These are phyloP conservation scores for Takifugu ocellatus DNA, from an alignment of 2,797 vertebrate genomes.

Conservation along the genomic window DNA sequence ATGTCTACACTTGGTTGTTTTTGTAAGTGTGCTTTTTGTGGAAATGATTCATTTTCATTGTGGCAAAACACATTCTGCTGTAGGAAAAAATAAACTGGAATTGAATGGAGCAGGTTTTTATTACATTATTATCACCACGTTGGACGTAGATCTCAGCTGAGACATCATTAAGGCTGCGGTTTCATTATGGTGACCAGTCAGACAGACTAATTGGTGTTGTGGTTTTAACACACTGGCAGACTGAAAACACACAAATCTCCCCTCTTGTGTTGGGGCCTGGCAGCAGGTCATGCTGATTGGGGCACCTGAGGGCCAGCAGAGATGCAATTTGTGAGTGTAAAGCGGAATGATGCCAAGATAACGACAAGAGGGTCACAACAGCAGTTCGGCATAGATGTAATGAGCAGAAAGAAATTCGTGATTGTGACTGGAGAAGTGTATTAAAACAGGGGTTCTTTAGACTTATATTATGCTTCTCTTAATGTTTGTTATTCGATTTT, in stretches of 20 bases:
- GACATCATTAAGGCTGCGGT: conserved; percentile 25
- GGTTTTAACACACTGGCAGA: conserved; percentile 41
- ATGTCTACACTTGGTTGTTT: conserved; percentile 5
- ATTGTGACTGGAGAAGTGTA: conserved; percentile 12
- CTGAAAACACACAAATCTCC: conserved; percentile 25
- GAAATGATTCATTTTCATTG: no score
- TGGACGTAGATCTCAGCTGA: conserved; percentile 13
- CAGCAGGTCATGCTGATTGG: conserved; percentile 54
- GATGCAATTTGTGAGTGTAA: conserved; percentile 46
- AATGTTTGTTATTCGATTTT: neutral
- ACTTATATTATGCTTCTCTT: conserved; percentile 2
- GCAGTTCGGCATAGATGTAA: conserved; percentile 48
- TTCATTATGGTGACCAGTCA: conserved; percentile 16
- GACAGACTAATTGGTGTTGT: conserved; percentile 54
- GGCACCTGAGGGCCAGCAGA: conserved; percentile 34
- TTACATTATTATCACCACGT: no score
- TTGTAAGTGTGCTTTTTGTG: conserved; percentile 21
- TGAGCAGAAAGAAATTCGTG: conserved; percentile 43
- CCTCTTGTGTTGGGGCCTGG: conserved; percentile 25
- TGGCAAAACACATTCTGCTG: no score
- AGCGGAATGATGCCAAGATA: conserved; percentile 40
- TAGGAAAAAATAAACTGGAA: neutral
- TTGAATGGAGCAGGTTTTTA: no score
- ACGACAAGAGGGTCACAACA: conserved; percentile 52
- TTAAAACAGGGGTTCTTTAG: neutral